Base-by-base conservation (phyloP, 92 coral and sea anemone genomes). In the Epizoanthus scotinus region DNA sequence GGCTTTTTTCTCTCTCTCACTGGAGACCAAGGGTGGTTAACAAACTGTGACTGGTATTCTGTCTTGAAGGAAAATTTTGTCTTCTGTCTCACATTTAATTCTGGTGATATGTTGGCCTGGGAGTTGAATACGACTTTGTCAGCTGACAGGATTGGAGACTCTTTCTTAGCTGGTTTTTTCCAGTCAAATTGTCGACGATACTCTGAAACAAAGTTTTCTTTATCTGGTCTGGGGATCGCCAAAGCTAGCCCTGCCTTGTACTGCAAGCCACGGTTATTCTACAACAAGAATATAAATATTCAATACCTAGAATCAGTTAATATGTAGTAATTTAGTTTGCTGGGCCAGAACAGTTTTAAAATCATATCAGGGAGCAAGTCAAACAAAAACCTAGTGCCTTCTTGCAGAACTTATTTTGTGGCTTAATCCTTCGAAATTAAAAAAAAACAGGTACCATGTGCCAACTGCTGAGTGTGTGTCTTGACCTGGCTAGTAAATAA, bases 181-280 rank as follows among this genome's bases (percentile, higher is more conserved):
- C 92, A 89, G 34, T 86, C 63, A 77, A 89, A 89, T 84, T 89
- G 92, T 38, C 86, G 82, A 27, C 70, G 89, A 67, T 89, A 89
- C 38, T 89, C 92, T 8, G 92, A 89, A 21, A 81, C 63, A 81
- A 79, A 89, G 38, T 83, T 79, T 14, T 81, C 73, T 34, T 79
- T 89, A 42, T 75, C 79, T 31, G 70, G 82, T 13, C 84, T 29
- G 21, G 88, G 85, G 63, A 82, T 85, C 27, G 79, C 19, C 3
- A 84, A 79, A 5, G 89, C 84, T 34, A 85, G 47, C 18, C 92
- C 92, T 47, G 92, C 92, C 69, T 89, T 89, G 87, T 89, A 89
- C 63, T 82, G 86, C 28, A 89, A 61, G 8, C 89, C 89, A 34
- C 81, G 69, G 63, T 75, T 88, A 65, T 78, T 85, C 91, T 88